Conservation (phyloP, 64 coral and sea anemone genomes). For the Montipora capricornis region DNA sequence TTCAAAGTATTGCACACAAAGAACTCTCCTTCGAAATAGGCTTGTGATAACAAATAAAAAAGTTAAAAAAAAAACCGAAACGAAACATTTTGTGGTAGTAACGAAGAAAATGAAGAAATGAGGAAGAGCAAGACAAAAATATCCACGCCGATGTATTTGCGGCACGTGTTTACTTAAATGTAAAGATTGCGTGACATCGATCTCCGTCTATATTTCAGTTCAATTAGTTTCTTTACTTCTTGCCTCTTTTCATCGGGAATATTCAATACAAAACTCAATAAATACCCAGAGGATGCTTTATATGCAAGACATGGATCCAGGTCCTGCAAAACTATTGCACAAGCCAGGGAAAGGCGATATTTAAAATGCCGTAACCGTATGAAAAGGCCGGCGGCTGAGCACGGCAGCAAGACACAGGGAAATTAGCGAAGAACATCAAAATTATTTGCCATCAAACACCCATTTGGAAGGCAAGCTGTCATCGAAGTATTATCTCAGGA, state of each 20-base stretch:
- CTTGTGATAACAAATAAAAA: neutral
- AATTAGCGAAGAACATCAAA: constrained; percentile 54
- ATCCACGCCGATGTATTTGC: constrained; percentile 22
- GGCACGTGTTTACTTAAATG: constrained; percentile 30
- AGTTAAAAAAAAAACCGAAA: too few species aligned
- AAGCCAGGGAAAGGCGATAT: constrained; percentile 13
- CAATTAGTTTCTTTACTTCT: constrained; percentile 28
- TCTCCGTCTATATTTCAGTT: constrained; percentile 23
- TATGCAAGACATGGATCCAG: constrained; percentile 46
- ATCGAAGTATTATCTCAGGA: constrained; percentile 37
- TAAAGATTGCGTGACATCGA: constrained; percentile 42
- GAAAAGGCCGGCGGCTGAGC: constrained; percentile 27
- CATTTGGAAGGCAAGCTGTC: constrained; percentile 49
- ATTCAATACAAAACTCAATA: constrained; percentile 42
- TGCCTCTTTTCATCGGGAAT: constrained; percentile 28
- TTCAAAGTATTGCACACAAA: neutral
- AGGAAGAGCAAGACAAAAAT: neutral
- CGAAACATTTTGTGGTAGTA: neutral
- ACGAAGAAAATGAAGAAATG: neutral
- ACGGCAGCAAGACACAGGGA: constrained; percentile 38
- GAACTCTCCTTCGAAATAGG: neutral
- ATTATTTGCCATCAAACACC: constrained; percentile 39
- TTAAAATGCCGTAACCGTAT: constrained; percentile 3
- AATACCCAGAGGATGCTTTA: constrained; percentile 29
- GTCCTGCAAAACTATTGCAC: constrained; percentile 42